phyloP scores from a whole-genome alignment of 2,113 vertebrate genomes.

The Xiphophorus hellerii region DNA sequence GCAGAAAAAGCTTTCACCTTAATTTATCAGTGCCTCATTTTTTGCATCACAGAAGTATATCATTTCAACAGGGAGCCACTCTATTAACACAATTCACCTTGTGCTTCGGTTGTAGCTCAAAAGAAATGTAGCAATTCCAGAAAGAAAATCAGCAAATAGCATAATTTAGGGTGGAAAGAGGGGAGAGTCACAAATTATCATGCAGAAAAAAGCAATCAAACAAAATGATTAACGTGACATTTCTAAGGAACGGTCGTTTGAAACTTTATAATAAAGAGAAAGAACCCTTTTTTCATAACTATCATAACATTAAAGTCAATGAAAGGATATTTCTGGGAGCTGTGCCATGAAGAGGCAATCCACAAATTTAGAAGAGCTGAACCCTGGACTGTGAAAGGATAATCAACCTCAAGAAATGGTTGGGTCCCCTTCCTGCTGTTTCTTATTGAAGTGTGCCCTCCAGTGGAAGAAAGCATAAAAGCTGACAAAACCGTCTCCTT shows the following conservation, averaged over 20 bases:
- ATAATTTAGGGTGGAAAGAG: not conserved
- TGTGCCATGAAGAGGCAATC: constrained; percentile 42
- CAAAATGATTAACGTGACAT: constrained; percentile 40
- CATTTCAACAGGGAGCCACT: too few species aligned
- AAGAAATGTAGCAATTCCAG: not conserved
- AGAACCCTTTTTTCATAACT: constrained; percentile 37
- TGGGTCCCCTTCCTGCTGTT: constrained; percentile 20
- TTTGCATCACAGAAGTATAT: not conserved
- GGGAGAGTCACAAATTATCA: constrained; percentile 2
- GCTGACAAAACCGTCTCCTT: constrained; percentile 39
- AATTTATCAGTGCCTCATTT: not conserved
- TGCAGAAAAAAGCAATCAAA: constrained; percentile 27
- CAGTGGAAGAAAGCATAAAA: constrained; percentile 61
- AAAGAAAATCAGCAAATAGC: not conserved
- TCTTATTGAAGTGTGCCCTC: constrained; percentile 70
- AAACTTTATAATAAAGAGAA: constrained; percentile 42
- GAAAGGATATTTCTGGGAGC: constrained; percentile 43
- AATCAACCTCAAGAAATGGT: constrained; percentile 19
- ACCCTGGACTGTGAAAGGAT: constrained; percentile 34
- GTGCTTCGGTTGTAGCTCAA: not conserved
- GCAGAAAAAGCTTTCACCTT: not conserved
- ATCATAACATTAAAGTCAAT: constrained; percentile 48
- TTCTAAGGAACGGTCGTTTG: constrained; percentile 39
- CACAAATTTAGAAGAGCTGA: constrained; percentile 45
- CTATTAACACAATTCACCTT: not conserved